Evolutionary conservation across 1,140 invertebrate genomes (phyloP).

Genomic region (Pachypeltis micranthus): DNA sequence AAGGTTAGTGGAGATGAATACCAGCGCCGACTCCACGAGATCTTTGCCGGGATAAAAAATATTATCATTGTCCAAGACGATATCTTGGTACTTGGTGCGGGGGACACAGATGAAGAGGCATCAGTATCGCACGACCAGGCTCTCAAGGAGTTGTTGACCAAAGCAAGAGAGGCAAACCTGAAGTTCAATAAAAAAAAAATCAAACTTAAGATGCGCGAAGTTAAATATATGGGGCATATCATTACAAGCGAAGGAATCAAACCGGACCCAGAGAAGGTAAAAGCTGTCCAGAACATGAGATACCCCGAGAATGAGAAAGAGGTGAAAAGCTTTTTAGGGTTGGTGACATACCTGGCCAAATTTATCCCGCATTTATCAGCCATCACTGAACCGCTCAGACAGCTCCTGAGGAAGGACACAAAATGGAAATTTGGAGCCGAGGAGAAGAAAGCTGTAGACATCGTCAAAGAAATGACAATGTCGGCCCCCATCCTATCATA

Average conservation of each 20-base stretch:
- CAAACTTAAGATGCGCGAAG: neutral
- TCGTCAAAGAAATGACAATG: constrained; percentile 9
- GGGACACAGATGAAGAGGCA: constrained; percentile 6
- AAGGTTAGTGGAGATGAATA: constrained; percentile 24
- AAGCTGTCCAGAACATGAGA: neutral
- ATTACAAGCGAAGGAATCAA: constrained; percentile 29
- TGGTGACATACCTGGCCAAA: constrained; percentile 30
- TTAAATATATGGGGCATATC: constrained; percentile 3
- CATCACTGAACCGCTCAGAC: constrained; percentile 19
- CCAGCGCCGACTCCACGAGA: constrained; percentile 20
- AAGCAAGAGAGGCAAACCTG: constrained; percentile 26
- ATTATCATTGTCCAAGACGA: neutral
- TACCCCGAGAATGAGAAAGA: neutral
- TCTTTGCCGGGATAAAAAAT: neutral
- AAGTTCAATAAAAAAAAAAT: neutral
- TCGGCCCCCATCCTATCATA: constrained; percentile 23
- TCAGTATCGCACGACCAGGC: neutral
- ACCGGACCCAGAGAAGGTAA: constrained; percentile 14
- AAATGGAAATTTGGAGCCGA: constrained; percentile 20
- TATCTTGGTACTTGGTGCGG: neutral
- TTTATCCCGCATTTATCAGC: constrained; percentile 26
- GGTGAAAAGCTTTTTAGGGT: constrained; percentile 26
- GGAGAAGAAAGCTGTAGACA: constrained; percentile 12
- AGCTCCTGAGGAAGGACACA: constrained; percentile 21
- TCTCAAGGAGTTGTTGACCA: constrained; percentile 24